These are phyloP conservation scores for Callionymus lyra DNA, from an alignment of 2,113 vertebrate genomes.

Conservation along the genomic window DNA sequence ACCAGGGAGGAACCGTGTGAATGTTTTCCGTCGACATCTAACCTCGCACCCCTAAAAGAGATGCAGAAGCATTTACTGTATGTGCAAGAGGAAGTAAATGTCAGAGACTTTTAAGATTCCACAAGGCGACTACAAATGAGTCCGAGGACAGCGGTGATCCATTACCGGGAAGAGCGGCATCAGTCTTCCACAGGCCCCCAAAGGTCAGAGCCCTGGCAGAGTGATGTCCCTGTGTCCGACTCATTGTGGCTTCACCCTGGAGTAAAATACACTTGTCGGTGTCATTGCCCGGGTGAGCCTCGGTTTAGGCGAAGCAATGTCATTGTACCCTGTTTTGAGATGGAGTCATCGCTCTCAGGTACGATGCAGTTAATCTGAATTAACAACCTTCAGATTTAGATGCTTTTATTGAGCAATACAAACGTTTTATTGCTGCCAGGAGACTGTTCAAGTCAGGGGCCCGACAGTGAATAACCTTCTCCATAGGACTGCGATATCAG, in stretches of 20 bases:
- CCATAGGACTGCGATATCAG: too few species aligned
- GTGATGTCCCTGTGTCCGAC: conserved; percentile 5
- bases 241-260: conserved; percentile 8
- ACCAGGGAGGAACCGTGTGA: conserved; percentile 38
- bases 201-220: conserved; percentile 15
- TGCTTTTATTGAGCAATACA: too few species aligned
- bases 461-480: too few species aligned
- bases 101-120: conserved; percentile 25
- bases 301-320: too few species aligned
- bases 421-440: too few species aligned
- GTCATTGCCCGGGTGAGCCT: not conserved
- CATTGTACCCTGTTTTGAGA: too few species aligned
- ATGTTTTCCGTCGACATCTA: conserved; percentile 20
- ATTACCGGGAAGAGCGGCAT: conserved; percentile 13
- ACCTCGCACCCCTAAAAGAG: conserved; percentile 20
- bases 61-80: conserved; percentile 16
- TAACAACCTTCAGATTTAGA: too few species aligned
- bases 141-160: conserved; percentile 18
- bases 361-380: too few species aligned
- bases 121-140: conserved; percentile 11
- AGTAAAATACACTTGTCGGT: not conserved
- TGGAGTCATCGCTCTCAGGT: too few species aligned
- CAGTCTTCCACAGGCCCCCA: conserved; percentile 18
- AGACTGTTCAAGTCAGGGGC: too few species aligned
- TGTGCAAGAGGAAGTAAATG: conserved; percentile 17